Base-by-base conservation (phyloP, 1,140 invertebrate genomes). In the Adoxophyes honmai region DNA sequence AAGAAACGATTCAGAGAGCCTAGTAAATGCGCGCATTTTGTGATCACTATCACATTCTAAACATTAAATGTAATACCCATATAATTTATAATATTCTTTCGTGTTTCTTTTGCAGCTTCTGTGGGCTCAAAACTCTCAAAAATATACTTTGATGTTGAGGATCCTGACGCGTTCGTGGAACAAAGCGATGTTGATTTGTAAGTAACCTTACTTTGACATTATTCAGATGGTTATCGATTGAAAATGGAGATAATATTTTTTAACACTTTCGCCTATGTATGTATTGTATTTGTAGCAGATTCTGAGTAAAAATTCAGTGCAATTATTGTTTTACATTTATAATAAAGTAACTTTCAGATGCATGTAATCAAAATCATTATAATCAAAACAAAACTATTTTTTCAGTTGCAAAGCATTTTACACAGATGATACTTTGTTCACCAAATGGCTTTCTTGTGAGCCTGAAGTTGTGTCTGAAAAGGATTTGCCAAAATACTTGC, bases 131-230 rank as follows among this genome's bases (percentile, higher is more conserved):
- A 53, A 64, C 56, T 70, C 34, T 55, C 57, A 34, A 61, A 64
- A 36, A 18, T 79, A 42, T 73, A 75, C 9, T 81, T 73, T 60
- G 42, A 42, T 8, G 58, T 80, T n/a, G 59, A 58, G 11, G 60
- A 76, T 48, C 28, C 59, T 0, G 63, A 58, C 39, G 5, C 34
- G 2, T 84, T 68, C 57, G 57, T 78, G 14, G 44, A 60, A 9
- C 51, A 74, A 52, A 64, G 64, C 38, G 60, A 35, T 21, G 36
- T 60, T 21, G 78, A 81, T 35, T 75, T 69, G 81, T 84, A 67
- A 81, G 79, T 81, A n/a, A n/a, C n/a, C n/a, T n/a, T n/a, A n/a
- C n/a, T n/a, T n/a, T n/a, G n/a, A n/a, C n/a, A n/a, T n/a, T n/a
- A n/a, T n/a, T n/a, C n/a, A n/a, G n/a, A n/a, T n/a, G n/a, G n/a